Evolutionary conservation across 1,140 invertebrate genomes (phyloP).

Genomic region (Cydia amplana): DNA sequence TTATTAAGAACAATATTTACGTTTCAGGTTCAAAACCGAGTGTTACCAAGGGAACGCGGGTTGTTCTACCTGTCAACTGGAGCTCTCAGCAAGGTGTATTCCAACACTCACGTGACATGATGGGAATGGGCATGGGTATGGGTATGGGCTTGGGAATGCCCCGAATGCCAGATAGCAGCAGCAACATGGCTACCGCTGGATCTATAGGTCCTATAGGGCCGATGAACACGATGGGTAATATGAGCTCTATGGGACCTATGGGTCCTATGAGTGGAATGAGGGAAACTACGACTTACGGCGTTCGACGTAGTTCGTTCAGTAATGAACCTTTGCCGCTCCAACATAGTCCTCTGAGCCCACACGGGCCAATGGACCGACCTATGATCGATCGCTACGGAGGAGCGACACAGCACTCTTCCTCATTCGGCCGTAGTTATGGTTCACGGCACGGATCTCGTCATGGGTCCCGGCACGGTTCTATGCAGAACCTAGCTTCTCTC

Average conservation of each 20-base stretch:
- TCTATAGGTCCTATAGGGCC: constrained; percentile 44
- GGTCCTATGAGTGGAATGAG: constrained; percentile 66
- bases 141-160: constrained; percentile 61
- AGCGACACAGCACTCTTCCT: constrained; percentile 57
- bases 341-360: constrained; percentile 74
- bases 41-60: constrained; percentile 83
- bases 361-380: constrained; percentile 68
- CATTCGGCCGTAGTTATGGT: constrained; percentile 63
- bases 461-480: constrained; percentile 69
- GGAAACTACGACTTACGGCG: constrained; percentile 69
- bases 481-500: constrained; percentile 75
- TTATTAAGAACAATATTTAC: constrained; percentile 25
- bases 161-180: constrained; percentile 63
- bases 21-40: constrained; percentile 82
- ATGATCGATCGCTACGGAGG: constrained; percentile 66
- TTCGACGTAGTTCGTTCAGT: constrained; percentile 74
- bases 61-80: constrained; percentile 80
- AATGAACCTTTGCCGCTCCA: constrained; percentile 71
- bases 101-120: constrained; percentile 72
- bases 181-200: constrained; percentile 45
- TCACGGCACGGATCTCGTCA: constrained; percentile 67
- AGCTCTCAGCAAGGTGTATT: constrained; percentile 71
- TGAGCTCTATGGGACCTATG: constrained; percentile 57
- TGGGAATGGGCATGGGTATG: constrained; percentile 47
- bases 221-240: constrained; percentile 41